Conservation (phyloP, 2,888 invertebrate genomes). For the Rhagium mordax region DNA sequence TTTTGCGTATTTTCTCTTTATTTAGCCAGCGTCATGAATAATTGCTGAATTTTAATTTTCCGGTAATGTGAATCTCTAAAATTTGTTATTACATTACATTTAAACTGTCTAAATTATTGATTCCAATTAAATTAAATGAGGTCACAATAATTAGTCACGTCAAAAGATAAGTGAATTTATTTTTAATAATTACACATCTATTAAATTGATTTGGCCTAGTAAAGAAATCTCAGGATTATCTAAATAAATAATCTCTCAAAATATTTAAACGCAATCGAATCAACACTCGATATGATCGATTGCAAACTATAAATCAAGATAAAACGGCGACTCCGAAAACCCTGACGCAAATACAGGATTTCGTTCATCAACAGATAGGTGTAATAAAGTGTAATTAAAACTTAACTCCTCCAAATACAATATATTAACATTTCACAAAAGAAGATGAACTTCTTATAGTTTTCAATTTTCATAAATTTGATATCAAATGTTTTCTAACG, state of each 20-base stretch:
- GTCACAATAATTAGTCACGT: neutral
- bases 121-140: neutral
- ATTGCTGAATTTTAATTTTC: too few relatives aligned
- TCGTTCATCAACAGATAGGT: too few relatives aligned
- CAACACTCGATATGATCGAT: neutral
- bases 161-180: neutral
- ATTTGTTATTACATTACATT: too few relatives aligned
- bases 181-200: neutral
- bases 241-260: neutral
- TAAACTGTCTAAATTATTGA: neutral
- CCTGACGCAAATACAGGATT: neutral
- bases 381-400: too few relatives aligned
- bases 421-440: too few relatives aligned
- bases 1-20: too few relatives aligned
- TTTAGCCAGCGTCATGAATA: too few relatives aligned
- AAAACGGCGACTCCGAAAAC: neutral
- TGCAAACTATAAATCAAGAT: neutral
- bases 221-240: neutral
- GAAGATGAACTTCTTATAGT: too few relatives aligned
- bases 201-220: neutral
- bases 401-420: too few relatives aligned
- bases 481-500: too few relatives aligned
- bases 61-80: too few relatives aligned
- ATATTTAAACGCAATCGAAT: neutral
- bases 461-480: too few relatives aligned